These are phyloP conservation scores for Trididemnum clinides DNA, from an alignment of 23 tunicate genomes.

Conservation along the genomic window DNA sequence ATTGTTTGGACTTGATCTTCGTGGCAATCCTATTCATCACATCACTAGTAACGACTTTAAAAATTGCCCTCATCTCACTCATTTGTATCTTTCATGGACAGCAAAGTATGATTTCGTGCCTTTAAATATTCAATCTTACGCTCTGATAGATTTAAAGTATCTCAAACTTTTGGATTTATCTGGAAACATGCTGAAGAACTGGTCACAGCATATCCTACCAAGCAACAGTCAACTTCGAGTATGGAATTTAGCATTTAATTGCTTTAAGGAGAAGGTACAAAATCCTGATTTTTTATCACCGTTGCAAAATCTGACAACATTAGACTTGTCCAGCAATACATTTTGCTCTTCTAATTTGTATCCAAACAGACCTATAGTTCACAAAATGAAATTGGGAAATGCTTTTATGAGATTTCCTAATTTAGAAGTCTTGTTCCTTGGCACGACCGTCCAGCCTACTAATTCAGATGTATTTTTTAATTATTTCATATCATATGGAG, in stretches of 20 bases:
- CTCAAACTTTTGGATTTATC: neutral
- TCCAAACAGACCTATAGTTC: neutral
- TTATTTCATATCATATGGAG: neutral
- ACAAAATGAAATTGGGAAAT: neutral
- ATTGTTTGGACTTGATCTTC: neutral
- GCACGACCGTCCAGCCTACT: neutral
- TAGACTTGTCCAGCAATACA: neutral
- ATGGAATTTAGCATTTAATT: neutral
- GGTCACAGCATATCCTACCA: neutral
- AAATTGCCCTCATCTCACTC: neutral
- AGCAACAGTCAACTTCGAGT: neutral
- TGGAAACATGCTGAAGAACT: neutral
- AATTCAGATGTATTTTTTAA: neutral
- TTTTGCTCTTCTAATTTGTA: neutral
- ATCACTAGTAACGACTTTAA: neutral
- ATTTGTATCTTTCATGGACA: neutral
- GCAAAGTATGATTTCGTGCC: neutral
- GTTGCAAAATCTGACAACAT: neutral
- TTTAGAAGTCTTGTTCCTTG: neutral
- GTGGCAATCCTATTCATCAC: neutral
- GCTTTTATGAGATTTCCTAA: neutral
- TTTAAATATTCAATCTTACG: neutral
- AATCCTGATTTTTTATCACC: neutral
- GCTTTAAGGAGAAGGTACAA: neutral
- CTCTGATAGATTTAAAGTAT: neutral